These are phyloP conservation scores for Limnothrissa miodon DNA, from an alignment of 2,113 vertebrate genomes.

Conservation along the genomic window DNA sequence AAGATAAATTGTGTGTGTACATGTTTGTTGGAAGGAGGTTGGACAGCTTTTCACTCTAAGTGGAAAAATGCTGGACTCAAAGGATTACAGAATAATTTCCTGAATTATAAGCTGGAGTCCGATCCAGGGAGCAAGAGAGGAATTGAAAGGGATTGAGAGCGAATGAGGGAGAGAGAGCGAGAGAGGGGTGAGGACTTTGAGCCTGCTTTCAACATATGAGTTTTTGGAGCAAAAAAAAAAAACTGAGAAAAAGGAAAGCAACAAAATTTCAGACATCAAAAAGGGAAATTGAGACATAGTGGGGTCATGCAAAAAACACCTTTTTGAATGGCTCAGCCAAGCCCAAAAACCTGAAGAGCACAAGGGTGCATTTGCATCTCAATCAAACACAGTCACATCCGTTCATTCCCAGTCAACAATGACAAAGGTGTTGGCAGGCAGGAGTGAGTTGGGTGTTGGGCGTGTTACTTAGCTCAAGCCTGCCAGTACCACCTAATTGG, in stretches of 20 bases:
- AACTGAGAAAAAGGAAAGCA: neutral
- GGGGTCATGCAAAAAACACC: conserved; percentile 12
- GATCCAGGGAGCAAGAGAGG: conserved; percentile 8
- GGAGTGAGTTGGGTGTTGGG: neutral
- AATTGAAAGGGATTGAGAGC: conserved; percentile 16
- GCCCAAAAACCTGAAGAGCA: neutral
- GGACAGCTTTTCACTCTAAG: conserved; percentile 29
- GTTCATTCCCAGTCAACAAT: neutral
- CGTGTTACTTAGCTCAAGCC: neutral
- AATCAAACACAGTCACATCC: conserved; percentile 19
- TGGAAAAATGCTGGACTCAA: conserved; percentile 25
- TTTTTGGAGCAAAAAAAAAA: neutral
- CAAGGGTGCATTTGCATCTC: conserved; percentile 47
- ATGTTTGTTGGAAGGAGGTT: neutral
- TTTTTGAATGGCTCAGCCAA: neutral
- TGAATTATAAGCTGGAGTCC: conserved; percentile 4
- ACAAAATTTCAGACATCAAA: neutral
- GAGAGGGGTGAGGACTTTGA: neutral
- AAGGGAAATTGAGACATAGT: neutral
- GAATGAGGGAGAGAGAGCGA: neutral
- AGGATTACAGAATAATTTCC: conserved; percentile 21
- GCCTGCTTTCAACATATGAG: neutral
- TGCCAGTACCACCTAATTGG: neutral
- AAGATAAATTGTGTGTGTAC: conserved; percentile 18
- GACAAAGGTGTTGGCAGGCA: neutral